These are phyloP conservation scores for Campoletis raptor DNA, from an alignment of 2,888 invertebrate genomes.

Conservation along the genomic window DNA sequence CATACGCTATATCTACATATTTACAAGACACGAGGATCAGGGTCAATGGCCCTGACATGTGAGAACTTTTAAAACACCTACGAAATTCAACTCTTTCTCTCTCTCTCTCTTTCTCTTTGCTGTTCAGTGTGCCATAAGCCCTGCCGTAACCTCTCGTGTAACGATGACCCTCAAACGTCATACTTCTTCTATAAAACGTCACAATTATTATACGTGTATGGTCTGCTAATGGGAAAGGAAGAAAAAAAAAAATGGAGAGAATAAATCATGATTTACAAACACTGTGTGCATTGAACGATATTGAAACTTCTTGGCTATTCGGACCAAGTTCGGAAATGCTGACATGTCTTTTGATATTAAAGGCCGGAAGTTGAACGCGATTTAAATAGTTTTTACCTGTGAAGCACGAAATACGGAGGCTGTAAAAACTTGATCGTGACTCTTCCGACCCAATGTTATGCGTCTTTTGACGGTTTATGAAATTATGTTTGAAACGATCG, in stretches of 20 bases:
- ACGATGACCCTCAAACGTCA: background rate
- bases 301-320: slow-evolving; percentile 44
- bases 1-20: slow-evolving; percentile 81
- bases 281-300: slow-evolving; percentile 71
- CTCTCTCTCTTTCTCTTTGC: background rate
- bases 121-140: background rate
- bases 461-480: background rate
- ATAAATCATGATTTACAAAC: slow-evolving; percentile 77
- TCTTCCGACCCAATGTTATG: background rate
- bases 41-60: background rate
- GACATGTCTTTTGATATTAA: slow-evolving; percentile 78
- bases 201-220: background rate
- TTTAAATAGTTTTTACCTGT: background rate
- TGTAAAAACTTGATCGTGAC: background rate
- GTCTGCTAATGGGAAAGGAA: slow-evolving; percentile 1
- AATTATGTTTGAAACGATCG: background rate
- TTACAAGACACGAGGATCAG: slow-evolving; percentile 74
- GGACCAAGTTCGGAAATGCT: slow-evolving; percentile 75
- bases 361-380: slow-evolving; percentile 27
- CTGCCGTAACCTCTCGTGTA: slow-evolving; percentile 5
- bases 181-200: background rate
- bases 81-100: background rate
- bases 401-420: background rate
- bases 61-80: background rate
- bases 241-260: slow-evolving; percentile 43